Evolutionary conservation across 2,888 invertebrate genomes (phyloP).

Genomic region (Salpingus planirostris): DNA sequence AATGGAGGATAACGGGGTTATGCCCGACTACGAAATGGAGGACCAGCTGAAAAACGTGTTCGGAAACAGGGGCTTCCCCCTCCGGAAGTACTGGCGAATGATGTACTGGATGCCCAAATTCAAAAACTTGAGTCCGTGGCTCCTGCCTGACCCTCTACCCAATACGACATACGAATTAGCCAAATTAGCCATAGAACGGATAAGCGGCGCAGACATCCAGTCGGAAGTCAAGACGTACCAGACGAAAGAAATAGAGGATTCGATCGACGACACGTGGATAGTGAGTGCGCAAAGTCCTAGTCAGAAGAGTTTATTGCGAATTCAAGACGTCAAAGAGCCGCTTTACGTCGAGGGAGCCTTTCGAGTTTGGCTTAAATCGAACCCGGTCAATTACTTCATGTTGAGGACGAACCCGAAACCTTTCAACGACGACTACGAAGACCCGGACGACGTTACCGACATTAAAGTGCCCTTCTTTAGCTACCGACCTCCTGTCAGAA

Average conservation of each 20-base stretch:
- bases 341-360: conserved; percentile 82
- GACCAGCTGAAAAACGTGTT: conserved; percentile 74
- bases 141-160: conserved; percentile 68
- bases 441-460: conserved; percentile 66
- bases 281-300: conserved; percentile 75
- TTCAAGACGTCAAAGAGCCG: conserved; percentile 53
- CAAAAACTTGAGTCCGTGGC: conserved; percentile 81
- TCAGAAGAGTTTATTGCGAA: conserved; percentile 61
- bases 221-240: conserved; percentile 38
- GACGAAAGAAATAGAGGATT: conserved; percentile 60
- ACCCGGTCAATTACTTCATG: conserved; percentile 74
- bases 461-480: conserved; percentile 50
- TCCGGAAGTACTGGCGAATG: conserved; percentile 71
- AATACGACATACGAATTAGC: conserved; percentile 69
- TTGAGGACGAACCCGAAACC: conserved; percentile 62
- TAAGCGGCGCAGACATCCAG: conserved; percentile 72
- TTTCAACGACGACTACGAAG: conserved; percentile 41
- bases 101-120: conserved; percentile 94
- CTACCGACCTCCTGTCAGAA: conserved; percentile 42
- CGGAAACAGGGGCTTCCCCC: conserved; percentile 64
- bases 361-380: conserved; percentile 66
- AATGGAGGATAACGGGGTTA: conserved; percentile 92
- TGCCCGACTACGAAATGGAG: conserved; percentile 86
- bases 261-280: conserved; percentile 85
- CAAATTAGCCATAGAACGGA: conserved; percentile 71